phyloP scores from a whole-genome alignment of 2,113 vertebrate species.

The Forbesichthys papilliferus region DNA sequence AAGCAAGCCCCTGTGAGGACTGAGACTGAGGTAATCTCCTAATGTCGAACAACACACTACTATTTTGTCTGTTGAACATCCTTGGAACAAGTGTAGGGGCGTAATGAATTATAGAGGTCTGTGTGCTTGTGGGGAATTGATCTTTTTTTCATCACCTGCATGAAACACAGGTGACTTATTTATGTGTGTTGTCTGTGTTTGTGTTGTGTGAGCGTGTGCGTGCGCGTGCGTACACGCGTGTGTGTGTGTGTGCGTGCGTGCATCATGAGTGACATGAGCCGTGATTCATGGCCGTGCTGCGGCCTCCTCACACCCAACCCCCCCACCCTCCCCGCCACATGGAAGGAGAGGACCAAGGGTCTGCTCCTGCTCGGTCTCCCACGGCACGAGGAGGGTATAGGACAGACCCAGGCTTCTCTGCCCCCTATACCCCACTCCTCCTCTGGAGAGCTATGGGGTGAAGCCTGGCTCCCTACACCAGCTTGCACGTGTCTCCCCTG shows the following conservation, averaged over 20 bases:
- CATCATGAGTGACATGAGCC: slow-evolving; percentile 30
- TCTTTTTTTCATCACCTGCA: neutral
- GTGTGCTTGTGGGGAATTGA: neutral
- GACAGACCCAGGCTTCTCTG: slow-evolving; percentile 58
- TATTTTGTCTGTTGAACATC: too few species aligned
- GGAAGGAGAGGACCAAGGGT: slow-evolving; percentile 59
- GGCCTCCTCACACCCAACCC: slow-evolving; percentile 29
- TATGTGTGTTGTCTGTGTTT: slow-evolving; percentile 1
- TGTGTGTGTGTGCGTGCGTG: slow-evolving; percentile 21
- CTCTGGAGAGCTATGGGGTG: slow-evolving; percentile 54
- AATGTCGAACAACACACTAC: too few species aligned
- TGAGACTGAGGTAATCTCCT: too few species aligned
- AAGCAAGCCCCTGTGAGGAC: too few species aligned
- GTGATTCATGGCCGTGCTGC: slow-evolving; percentile 53
- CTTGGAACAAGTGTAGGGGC: too few species aligned
- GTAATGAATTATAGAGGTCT: neutral
- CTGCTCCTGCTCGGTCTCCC: slow-evolving; percentile 49
- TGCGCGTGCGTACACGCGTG: slow-evolving; percentile 1
- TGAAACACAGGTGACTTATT: neutral
- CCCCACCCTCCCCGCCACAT: slow-evolving; percentile 28
- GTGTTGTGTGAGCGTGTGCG: neutral
- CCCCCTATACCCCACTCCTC: slow-evolving; percentile 22
- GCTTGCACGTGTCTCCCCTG: slow-evolving; percentile 77
- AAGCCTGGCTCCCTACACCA: slow-evolving; percentile 67
- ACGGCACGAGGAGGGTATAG: slow-evolving; percentile 43